Conservation (phyloP, 2,888 invertebrate species). For the Imbricaverruca yamaguchii region DNA sequence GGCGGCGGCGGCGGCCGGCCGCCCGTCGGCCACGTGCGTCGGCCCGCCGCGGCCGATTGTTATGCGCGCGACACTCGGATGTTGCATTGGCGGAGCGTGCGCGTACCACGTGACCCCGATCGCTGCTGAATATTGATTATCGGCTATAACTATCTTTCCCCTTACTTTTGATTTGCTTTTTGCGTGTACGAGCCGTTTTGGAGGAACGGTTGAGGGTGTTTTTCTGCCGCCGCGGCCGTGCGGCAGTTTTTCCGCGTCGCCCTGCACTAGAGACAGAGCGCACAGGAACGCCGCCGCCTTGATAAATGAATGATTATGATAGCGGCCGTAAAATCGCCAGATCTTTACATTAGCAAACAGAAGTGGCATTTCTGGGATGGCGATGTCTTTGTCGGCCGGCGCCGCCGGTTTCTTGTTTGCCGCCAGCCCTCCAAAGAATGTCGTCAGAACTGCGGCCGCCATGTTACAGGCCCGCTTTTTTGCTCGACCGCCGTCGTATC, state of each 20-base stretch:
- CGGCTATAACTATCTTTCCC: not conserved
- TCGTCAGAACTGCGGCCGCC: not conserved
- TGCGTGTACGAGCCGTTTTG: not conserved
- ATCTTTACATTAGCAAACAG: conserved; percentile 21
- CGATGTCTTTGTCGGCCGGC: not conserved
- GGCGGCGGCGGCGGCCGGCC: too few species aligned
- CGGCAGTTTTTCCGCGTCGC: too few species aligned
- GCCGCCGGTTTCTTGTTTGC: conserved; percentile 1
- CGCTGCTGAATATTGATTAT: not conserved
- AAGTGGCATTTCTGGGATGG: conserved; percentile 20
- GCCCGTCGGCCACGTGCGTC: not conserved
- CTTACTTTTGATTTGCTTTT: not conserved
- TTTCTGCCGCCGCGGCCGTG: not conserved
- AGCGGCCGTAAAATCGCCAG: conserved; percentile 2
- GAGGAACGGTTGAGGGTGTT: not conserved
- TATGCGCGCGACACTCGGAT: not conserved
- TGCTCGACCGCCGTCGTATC: not conserved
- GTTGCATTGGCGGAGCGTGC: conserved; percentile 12
- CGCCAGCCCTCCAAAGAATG: not conserved
- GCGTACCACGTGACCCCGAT: not conserved
- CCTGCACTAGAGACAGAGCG: too few species aligned
- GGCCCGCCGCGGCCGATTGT: not conserved
- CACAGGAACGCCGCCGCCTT: not conserved
- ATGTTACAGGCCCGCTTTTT: not conserved
- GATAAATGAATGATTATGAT: conserved; percentile 22